A percentile compares a stretch with the other conserved stretches of the same genome.
Evolutionary conservation across 2,888 invertebrate species (phyloP).

Genomic region (Malacosoma neustria): DNA sequence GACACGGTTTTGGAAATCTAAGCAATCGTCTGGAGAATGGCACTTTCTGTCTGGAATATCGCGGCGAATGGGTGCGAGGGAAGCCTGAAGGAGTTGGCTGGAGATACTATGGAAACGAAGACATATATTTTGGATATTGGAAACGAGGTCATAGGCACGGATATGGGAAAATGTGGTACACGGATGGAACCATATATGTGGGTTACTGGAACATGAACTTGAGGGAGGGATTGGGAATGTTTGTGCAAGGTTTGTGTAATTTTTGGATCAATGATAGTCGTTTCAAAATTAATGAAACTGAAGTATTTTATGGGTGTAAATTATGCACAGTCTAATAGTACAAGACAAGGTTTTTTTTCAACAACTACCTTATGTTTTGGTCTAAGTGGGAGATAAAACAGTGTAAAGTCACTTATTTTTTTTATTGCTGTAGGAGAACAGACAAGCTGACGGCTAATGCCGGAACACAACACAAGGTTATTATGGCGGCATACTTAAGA

Average conservation of each 20-base stretch:
- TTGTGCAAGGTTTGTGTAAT: constrained; percentile 62
- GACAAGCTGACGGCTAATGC: too few species aligned
- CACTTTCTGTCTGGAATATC: constrained; percentile 61
- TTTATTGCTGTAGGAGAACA: too few species aligned
- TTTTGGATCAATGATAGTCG: too few species aligned
- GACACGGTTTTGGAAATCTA: constrained; percentile 76
- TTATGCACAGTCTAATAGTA: too few species aligned
- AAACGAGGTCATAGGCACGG: constrained; percentile 66
- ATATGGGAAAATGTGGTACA: constrained; percentile 78
- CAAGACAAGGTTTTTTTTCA: too few species aligned
- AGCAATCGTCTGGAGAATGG: constrained; percentile 48
- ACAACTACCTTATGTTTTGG: too few species aligned
- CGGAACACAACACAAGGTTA: too few species aligned
- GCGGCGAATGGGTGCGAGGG: constrained; percentile 76
- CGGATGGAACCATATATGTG: constrained; percentile 73
- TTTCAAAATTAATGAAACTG: too few species aligned
- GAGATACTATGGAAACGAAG: constrained; percentile 70
- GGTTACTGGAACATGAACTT: constrained; percentile 73
- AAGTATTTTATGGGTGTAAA: too few species aligned
- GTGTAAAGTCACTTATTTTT: too few species aligned
- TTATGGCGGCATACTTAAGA: too few species aligned
- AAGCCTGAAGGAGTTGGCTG: constrained; percentile 75
- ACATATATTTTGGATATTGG: constrained; percentile 76
- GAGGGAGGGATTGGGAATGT: constrained; percentile 69
- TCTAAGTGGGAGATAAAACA: too few species aligned